phyloP scores from a whole-genome alignment of 2,797 vertebrate genomes.

The Lutjanus argentimaculatus region DNA sequence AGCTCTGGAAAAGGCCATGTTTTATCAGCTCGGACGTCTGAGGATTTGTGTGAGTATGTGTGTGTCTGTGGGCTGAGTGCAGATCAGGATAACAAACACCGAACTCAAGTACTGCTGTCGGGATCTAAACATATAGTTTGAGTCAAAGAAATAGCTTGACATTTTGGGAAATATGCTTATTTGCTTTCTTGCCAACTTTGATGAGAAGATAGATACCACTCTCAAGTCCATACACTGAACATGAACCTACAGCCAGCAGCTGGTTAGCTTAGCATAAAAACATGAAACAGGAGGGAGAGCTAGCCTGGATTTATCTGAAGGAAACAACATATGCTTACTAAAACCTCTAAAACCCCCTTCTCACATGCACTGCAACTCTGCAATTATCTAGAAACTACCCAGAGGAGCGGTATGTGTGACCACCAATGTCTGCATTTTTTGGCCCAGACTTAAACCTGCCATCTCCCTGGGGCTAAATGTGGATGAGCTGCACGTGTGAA shows the following conservation, averaged over 20 bases:
- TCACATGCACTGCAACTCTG: too few relatives aligned
- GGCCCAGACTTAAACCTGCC: too few relatives aligned
- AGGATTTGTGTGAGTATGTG: conserved; percentile 13
- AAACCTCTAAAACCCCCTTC: too few relatives aligned
- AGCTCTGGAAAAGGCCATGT: conserved; percentile 50
- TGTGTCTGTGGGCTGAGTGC: conserved; percentile 1
- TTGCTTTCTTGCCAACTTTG: background rate
- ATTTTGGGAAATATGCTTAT: background rate
- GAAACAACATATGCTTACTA: too few relatives aligned
- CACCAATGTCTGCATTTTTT: too few relatives aligned
- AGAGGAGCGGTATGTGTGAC: too few relatives aligned
- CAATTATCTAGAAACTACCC: too few relatives aligned
- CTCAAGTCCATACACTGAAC: background rate
- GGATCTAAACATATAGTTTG: background rate
- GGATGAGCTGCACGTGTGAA: too few relatives aligned
- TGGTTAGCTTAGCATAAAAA: background rate
- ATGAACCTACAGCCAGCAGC: background rate
- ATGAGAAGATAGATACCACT: background rate
- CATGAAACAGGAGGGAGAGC: too few relatives aligned
- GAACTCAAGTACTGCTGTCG: background rate
- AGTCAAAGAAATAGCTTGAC: background rate
- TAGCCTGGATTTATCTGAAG: too few relatives aligned
- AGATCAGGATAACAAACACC: conserved; percentile 5
- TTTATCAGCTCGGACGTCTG: conserved; percentile 34
- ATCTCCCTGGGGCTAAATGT: too few relatives aligned